A percentile compares a stretch with the other conserved stretches of the same genome.
These are phyloP conservation scores for Oenanthe oenanthe DNA, from an alignment of 2,113 vertebrate genomes.

Conservation along the genomic window DNA sequence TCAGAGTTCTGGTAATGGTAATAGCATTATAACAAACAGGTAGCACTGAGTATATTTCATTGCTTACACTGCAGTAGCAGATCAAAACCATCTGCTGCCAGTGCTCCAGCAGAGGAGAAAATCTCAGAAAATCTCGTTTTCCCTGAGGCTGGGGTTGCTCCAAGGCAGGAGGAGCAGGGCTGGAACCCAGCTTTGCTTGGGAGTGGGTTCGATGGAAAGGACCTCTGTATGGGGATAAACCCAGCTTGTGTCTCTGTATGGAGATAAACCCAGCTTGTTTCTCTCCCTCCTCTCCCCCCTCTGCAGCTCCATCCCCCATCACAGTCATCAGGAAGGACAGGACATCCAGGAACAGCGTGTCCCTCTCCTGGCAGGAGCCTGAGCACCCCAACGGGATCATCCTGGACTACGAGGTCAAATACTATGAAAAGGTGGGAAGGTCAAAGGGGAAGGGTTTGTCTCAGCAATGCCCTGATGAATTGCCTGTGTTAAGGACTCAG, in stretches of 20 bases:
- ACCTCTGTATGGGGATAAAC: constrained; percentile 30
- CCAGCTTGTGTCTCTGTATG: background rate
- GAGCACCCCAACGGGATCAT: constrained; percentile 98
- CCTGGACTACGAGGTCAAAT: constrained; percentile 98
- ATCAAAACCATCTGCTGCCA: constrained; percentile 88
- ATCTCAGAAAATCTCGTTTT: constrained; percentile 64
- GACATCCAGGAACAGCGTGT: constrained; percentile 92
- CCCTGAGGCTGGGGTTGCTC: constrained; percentile 30
- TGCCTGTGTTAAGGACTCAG: background rate
- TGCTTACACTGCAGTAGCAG: constrained; percentile 83
- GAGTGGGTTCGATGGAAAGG: constrained; percentile 49
- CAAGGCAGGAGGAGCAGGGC: constrained; percentile 46
- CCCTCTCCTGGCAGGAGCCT: constrained; percentile 94
- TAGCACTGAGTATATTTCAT: constrained; percentile 73
- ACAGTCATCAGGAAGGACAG: constrained; percentile 90
- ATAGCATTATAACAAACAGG: constrained; percentile 63
- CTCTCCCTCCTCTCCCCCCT: background rate
- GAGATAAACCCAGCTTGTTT: constrained; percentile 22
- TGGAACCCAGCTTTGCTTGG: constrained; percentile 67
- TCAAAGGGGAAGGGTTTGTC: background rate
- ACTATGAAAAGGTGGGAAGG: constrained; percentile 95
- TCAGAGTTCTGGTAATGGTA: constrained; percentile 67
- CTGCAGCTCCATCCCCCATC: constrained; percentile 91
- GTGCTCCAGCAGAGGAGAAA: constrained; percentile 42
- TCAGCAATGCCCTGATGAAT: background rate